phyloP scores from a whole-genome alignment of 2,888 invertebrate species.

The Isotomurus palustris region DNA sequence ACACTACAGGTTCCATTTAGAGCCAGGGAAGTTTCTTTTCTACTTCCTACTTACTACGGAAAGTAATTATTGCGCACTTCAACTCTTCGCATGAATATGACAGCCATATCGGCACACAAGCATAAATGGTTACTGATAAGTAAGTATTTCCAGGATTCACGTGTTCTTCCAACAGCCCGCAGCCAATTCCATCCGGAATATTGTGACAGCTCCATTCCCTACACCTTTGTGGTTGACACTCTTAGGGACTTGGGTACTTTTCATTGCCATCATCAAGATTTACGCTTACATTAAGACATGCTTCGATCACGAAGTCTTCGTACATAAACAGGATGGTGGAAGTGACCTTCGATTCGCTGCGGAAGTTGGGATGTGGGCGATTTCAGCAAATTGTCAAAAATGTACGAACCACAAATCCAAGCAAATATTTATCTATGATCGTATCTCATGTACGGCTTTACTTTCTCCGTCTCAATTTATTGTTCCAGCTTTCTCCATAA shows the following conservation, averaged over 20 bases:
- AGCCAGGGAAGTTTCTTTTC: constrained; percentile 15
- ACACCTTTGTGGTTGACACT: constrained; percentile 25
- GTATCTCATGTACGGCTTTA: too few species aligned
- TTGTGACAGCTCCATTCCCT: constrained; percentile 26
- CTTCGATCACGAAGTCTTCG: not conserved
- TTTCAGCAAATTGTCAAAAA: constrained; percentile 18
- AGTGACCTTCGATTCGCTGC: constrained; percentile 5
- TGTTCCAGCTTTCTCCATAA: constrained; percentile 18
- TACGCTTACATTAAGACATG: constrained; percentile 6
- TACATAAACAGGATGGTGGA: too few species aligned
- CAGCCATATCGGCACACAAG: too few species aligned
- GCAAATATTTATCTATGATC: too few species aligned
- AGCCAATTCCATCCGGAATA: constrained; percentile 25
- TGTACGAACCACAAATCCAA: constrained; percentile 1
- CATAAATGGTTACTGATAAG: not conserved
- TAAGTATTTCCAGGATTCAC: constrained; percentile 15
- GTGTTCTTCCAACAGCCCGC: constrained; percentile 34
- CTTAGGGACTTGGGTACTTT: constrained; percentile 21
- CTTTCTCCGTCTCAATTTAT: too few species aligned
- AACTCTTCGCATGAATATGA: too few species aligned
- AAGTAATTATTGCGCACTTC: constrained; percentile 6
- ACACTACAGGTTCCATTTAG: constrained; percentile 1
- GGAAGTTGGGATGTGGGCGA: constrained; percentile 19
- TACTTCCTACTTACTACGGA: constrained; percentile 16
- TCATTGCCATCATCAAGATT: constrained; percentile 3